These are phyloP conservation scores for Venustaconcha ellipsiformis DNA, from an alignment of 1,140 invertebrate genomes.

Conservation along the genomic window DNA sequence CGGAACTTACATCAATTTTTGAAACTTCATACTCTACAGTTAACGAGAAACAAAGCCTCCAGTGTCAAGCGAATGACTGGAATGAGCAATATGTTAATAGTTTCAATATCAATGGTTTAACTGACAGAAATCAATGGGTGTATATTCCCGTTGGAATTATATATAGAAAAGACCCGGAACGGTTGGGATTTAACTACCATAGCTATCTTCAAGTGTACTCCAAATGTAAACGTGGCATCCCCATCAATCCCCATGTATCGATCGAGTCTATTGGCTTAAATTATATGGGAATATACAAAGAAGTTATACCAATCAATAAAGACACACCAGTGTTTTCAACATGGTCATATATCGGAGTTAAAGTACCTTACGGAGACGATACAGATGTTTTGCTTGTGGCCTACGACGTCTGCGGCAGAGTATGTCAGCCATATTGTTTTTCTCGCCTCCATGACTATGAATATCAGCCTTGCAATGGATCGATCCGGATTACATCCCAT, in stretches of 20 bases:
- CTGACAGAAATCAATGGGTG: slow-evolving; percentile 51
- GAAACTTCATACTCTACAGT: no score
- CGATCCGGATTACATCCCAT: slow-evolving; percentile 35
- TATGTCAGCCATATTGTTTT: slow-evolving; percentile 50
- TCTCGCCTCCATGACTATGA: neutral
- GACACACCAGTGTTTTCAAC: slow-evolving; percentile 46
- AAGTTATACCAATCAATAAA: slow-evolving; percentile 43
- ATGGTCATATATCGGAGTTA: slow-evolving; percentile 52
- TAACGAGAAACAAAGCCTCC: neutral
- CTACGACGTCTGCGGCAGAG: slow-evolving; percentile 56
- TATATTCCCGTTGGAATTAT: slow-evolving; percentile 56
- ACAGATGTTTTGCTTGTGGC: slow-evolving; percentile 47
- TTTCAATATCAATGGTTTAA: slow-evolving; percentile 47
- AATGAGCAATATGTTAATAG: slow-evolving; percentile 38
- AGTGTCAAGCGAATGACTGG: slow-evolving; percentile 24
- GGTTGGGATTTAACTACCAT: slow-evolving; percentile 33
- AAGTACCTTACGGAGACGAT: slow-evolving; percentile 28
- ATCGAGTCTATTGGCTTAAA: slow-evolving; percentile 40
- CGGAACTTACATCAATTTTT: no score
- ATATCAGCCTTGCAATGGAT: slow-evolving; percentile 46
- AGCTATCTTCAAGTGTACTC: slow-evolving; percentile 42
- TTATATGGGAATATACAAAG: slow-evolving; percentile 57
- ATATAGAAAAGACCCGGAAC: slow-evolving; percentile 34
- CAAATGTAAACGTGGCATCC: slow-evolving; percentile 33
- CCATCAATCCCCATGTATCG: slow-evolving; percentile 24